Evolutionary conservation across 2,797 vertebrate genomes (phyloP).

Genomic region (Garrulus glandarius): DNA sequence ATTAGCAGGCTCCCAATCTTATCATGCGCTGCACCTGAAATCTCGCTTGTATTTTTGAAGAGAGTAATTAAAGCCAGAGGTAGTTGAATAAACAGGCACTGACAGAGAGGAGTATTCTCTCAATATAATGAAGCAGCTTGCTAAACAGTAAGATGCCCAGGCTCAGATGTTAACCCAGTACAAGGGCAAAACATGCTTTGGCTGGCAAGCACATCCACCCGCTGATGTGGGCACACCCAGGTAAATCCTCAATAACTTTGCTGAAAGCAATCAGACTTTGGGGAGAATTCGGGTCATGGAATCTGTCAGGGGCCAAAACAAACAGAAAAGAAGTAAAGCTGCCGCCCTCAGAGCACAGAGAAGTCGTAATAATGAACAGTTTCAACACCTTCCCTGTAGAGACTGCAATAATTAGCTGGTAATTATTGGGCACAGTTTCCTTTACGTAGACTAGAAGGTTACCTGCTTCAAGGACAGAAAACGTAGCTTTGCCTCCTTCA

Average conservation of each 20-base stretch:
- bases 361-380: conserved; percentile 12
- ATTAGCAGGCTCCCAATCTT: conserved; percentile 14
- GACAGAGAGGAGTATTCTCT: neutral
- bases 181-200: neutral
- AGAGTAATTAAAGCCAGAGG: conserved; percentile 18
- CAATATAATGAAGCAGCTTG: neutral
- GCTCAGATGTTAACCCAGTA: neutral
- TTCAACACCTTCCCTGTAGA: conserved; percentile 26
- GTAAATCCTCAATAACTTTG: neutral
- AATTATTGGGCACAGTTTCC: neutral
- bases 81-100: neutral
- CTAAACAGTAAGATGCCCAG: neutral
- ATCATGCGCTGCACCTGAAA: neutral
- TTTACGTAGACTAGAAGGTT: neutral
- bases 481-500: neutral
- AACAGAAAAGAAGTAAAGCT: neutral
- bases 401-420: conserved; percentile 11
- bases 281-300: neutral
- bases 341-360: neutral
- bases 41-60: neutral
- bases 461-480: conserved; percentile 10
- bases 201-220: neutral
- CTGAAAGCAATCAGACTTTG: neutral
- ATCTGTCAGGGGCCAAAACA: conserved; percentile 18
- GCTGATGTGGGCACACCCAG: neutral